Percentiles rank a stretch among this genome's conserved stretches.
These are phyloP conservation scores for Actinia equina DNA, from an alignment of 64 coral and sea anemone genomes.

Conservation along the genomic window DNA sequence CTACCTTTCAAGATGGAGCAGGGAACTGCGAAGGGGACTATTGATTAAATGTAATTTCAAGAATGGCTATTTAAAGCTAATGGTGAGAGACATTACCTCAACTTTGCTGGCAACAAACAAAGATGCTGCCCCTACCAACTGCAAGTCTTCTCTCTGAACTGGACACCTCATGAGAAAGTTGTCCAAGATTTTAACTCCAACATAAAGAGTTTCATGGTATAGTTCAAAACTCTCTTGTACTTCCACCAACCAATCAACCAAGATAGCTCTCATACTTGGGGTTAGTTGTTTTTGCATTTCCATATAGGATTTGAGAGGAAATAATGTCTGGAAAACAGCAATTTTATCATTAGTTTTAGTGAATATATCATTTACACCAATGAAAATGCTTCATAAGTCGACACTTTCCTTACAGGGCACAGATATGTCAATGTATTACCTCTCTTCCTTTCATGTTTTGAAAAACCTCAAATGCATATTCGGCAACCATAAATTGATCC, in stretches of 20 bases:
- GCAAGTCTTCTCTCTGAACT: conserved; percentile 73
- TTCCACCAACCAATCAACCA: conserved; percentile 96
- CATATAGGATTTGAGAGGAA: conserved; percentile 79
- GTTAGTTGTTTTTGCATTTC: conserved; percentile 66
- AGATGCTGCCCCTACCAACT: conserved; percentile 83
- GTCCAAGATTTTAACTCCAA: conserved; percentile 81
- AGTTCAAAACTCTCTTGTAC: conserved; percentile 96
- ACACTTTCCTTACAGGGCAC: background rate
- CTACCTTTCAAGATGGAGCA: no score
- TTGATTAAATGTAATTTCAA: background rate
- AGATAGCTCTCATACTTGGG: conserved; percentile 79
- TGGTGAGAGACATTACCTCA: conserved; percentile 47
- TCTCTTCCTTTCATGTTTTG: conserved; percentile 88
- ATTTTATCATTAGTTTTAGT: background rate
- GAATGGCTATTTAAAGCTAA: no score
- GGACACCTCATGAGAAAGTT: conserved; percentile 66
- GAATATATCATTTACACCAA: background rate
- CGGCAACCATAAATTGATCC: conserved; percentile 66
- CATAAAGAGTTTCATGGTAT: conserved; percentile 92
- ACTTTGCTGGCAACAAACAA: conserved; percentile 88
- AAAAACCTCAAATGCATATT: conserved; percentile 90
- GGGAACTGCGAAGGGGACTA: no score
- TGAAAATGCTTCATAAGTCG: background rate
- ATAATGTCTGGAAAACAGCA: conserved; percentile 36
- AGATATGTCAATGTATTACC: conserved; percentile 21